Conservation (phyloP, 2,888 invertebrate species). For the Zygogramma bicolorata region DNA sequence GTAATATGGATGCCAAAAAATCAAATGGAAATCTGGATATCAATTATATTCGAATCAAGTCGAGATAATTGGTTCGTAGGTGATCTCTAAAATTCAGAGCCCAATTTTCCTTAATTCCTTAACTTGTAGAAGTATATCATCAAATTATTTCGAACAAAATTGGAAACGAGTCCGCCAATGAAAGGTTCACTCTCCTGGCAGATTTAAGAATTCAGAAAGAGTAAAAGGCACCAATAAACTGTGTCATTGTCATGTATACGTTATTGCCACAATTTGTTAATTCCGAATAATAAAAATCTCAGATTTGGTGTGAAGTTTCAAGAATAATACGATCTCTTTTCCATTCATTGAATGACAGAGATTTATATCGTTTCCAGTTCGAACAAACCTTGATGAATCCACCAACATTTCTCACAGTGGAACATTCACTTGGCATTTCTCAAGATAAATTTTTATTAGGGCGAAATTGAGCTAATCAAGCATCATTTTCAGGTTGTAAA, state of each 20-base stretch:
- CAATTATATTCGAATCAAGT: too few species aligned
- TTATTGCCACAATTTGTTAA: constrained; percentile 36
- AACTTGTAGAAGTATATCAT: too few species aligned
- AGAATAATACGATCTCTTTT: constrained; percentile 17
- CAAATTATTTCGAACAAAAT: too few species aligned
- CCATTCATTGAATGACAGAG: constrained; percentile 3
- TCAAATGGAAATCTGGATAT: too few species aligned
- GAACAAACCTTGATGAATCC: background rate
- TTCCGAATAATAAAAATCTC: constrained; percentile 29
- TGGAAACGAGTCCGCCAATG: background rate
- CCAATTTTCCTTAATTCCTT: too few species aligned
- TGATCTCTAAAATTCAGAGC: too few species aligned
- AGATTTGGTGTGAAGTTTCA: constrained; percentile 19
- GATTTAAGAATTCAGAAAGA: background rate
- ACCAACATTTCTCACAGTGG: background rate
- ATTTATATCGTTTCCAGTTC: constrained; percentile 16
- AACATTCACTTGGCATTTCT: background rate
- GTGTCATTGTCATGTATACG: constrained; percentile 33
- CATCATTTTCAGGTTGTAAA: too few species aligned
- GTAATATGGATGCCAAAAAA: too few species aligned
- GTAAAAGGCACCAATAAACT: constrained; percentile 19
- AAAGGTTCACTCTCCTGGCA: background rate
- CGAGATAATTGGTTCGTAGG: too few species aligned
- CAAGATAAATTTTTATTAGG: background rate
- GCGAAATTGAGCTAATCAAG: too few species aligned